These are phyloP conservation scores for Dasyornis broadbenti DNA, from an alignment of 2,113 vertebrate species.

Conservation along the genomic window DNA sequence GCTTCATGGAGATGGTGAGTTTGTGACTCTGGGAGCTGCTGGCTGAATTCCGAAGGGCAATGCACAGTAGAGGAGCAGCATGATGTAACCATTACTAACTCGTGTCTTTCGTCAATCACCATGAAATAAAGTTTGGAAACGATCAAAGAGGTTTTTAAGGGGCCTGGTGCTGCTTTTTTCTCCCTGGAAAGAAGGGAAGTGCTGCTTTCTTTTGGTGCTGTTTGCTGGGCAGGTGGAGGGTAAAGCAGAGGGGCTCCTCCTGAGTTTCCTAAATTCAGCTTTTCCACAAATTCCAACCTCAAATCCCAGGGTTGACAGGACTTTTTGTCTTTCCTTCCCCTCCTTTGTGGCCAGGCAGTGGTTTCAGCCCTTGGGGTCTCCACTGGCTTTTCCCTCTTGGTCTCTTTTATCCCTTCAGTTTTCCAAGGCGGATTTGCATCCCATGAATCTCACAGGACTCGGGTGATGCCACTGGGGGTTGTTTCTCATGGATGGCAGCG, in stretches of 20 bases:
- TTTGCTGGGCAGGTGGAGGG: neutral
- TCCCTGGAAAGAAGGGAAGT: neutral
- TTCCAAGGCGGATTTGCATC: neutral
- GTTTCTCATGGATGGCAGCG: neutral
- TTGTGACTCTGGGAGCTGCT: constrained; percentile 80
- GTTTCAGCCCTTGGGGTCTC: neutral
- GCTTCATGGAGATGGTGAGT: constrained; percentile 63
- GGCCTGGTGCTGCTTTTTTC: neutral
- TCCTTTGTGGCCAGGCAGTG: neutral
- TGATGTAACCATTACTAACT: constrained; percentile 92
- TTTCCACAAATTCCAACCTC: fast-evolving
- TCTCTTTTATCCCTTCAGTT: neutral
- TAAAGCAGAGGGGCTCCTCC: neutral
- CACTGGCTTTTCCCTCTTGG: neutral
- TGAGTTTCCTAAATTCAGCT: fast-evolving
- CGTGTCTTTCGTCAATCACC: constrained; percentile 90
- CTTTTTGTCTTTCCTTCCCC: neutral
- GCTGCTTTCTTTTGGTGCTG: neutral
- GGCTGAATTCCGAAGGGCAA: constrained; percentile 76
- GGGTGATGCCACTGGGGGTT: neutral
- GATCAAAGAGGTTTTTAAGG: constrained; percentile 10
- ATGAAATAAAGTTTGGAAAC: constrained; percentile 92
- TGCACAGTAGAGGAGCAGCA: constrained; percentile 82
- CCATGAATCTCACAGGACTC: fast-evolving
- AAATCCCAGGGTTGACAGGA: neutral